These are phyloP conservation scores for Bombyx huttoni DNA, from an alignment of 2,888 invertebrate species.

Conservation along the genomic window DNA sequence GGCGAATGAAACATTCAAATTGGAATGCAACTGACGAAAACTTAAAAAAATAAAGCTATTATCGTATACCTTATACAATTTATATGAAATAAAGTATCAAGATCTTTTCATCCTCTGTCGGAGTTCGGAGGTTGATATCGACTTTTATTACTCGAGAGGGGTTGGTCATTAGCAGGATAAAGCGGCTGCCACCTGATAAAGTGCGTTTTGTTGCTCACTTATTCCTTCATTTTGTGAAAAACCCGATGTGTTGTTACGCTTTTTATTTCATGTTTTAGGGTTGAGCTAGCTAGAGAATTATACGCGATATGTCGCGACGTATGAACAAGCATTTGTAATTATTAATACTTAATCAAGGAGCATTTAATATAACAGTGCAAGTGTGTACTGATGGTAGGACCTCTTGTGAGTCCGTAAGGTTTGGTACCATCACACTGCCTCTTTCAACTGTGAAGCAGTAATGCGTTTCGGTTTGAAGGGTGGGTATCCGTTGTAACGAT, in stretches of 20 bases:
- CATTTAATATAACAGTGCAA: too few species aligned
- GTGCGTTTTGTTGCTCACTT: slow-evolving; percentile 71
- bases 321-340: not conserved
- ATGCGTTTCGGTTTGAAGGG: too few species aligned
- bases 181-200: slow-evolving; percentile 71
- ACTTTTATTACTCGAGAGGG: slow-evolving; percentile 69
- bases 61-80: too few species aligned
- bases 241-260: slow-evolving; percentile 3
- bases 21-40: too few species aligned
- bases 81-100: slow-evolving; percentile 33
- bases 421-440: too few species aligned
- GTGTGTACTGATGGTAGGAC: too few species aligned
- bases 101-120: slow-evolving; percentile 12
- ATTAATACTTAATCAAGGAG: too few species aligned
- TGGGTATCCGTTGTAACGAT: too few species aligned
- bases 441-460: too few species aligned
- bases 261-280: not conserved
- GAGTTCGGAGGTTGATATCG: slow-evolving; percentile 53
- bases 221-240: slow-evolving; percentile 36
- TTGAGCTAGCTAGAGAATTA: not conserved
- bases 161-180: slow-evolving; percentile 70
- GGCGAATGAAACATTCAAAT: too few species aligned
- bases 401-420: too few species aligned
- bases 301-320: not conserved
- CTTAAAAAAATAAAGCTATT: too few species aligned